Percentiles rank a stretch among this genome's conserved stretches.
These are phyloP conservation scores for Ecliptopera silaceata DNA, from an alignment of 2,888 invertebrate genomes.

Conservation along the genomic window DNA sequence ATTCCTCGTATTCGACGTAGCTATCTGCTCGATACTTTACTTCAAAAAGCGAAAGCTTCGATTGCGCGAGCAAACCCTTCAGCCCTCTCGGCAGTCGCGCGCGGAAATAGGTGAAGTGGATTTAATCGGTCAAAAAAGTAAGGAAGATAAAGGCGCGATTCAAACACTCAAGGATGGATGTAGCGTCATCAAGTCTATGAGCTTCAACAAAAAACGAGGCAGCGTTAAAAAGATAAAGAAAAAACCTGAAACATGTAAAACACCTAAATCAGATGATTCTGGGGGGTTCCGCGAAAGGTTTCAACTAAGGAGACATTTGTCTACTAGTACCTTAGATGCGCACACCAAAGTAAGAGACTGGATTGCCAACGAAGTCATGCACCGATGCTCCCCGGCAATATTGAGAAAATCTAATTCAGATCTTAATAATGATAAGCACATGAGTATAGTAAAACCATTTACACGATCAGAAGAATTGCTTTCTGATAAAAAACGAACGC, in stretches of 20 bases:
- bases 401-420: conserved; percentile 80
- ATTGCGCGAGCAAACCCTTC: conserved; percentile 72
- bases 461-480: conserved; percentile 76
- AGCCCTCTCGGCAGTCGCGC: conserved; percentile 72
- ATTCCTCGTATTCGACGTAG: conserved; percentile 88
- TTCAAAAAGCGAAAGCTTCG: conserved; percentile 85
- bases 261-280: conserved; percentile 81
- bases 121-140: conserved; percentile 74
- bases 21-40: conserved; percentile 86
- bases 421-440: conserved; percentile 57
- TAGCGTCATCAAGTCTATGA: conserved; percentile 83
- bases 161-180: conserved; percentile 80
- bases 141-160: conserved; percentile 72
- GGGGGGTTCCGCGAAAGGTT: conserved; percentile 84
- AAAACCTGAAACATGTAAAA: conserved; percentile 81
- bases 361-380: conserved; percentile 91
- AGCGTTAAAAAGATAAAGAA: conserved; percentile 77
- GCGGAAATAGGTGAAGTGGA: conserved; percentile 79
- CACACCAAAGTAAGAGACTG: conserved; percentile 94
- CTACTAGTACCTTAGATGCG: conserved; percentile 91
- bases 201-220: conserved; percentile 73
- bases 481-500: conserved; percentile 59
- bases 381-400: conserved; percentile 87
- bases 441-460: conserved; percentile 59
- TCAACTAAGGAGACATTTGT: conserved; percentile 87